Evolutionary conservation across 2,888 invertebrate species (phyloP).

Genomic region (Drosophila kambysellisi): DNA sequence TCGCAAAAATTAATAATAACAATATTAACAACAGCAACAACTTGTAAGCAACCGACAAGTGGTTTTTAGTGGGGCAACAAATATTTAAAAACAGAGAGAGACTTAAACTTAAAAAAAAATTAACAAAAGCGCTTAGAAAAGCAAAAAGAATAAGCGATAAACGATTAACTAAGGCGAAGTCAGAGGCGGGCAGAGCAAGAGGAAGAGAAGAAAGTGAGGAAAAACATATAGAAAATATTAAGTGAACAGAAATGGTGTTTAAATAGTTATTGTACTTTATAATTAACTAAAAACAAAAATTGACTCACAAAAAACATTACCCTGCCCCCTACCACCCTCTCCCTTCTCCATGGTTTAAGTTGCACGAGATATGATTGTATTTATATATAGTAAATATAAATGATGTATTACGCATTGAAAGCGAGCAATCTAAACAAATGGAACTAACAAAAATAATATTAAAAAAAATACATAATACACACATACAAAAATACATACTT

Average conservation of each 20-base stretch:
- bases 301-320: constrained; percentile 18
- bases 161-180: constrained; percentile 31
- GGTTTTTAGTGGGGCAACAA: constrained; percentile 44
- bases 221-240: constrained; percentile 25
- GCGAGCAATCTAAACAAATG: constrained; percentile 63
- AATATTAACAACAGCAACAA: constrained; percentile 19
- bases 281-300: constrained; percentile 57
- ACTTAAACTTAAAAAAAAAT: constrained; percentile 52
- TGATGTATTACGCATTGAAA: constrained; percentile 74
- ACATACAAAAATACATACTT: constrained; percentile 34
- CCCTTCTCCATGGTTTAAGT: constrained; percentile 57
- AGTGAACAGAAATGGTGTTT: constrained; percentile 51
- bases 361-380: constrained; percentile 77
- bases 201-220: constrained; percentile 3
- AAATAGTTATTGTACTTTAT: constrained; percentile 73
- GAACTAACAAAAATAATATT: constrained; percentile 33
- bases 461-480: constrained; percentile 16
- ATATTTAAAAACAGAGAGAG: constrained; percentile 37
- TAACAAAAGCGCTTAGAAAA: constrained; percentile 14
- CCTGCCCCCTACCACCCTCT: neutral
- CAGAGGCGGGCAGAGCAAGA: constrained; percentile 11
- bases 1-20: constrained; percentile 48
- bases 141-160: constrained; percentile 17
- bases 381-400: constrained; percentile 73
- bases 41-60: constrained; percentile 48